Evolutionary conservation across 2,888 invertebrate genomes (phyloP), one percentile per base, ranked within the genome.

Genomic region (Epirrita christyi): DNA sequence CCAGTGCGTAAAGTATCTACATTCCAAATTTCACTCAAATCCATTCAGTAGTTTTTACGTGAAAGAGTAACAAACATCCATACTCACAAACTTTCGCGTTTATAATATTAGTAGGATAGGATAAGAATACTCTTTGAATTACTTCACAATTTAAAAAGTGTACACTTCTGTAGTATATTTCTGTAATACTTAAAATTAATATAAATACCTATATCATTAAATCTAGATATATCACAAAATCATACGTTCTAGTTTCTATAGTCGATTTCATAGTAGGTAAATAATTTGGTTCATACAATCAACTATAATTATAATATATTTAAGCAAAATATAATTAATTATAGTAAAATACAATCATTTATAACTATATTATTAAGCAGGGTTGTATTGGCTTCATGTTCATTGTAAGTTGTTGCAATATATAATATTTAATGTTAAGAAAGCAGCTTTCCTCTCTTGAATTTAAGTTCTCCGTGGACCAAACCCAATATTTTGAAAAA

Each of bases 211-310:
- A 54, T 37, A 36, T 53, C 6, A 45, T 56, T 56, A 44, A 57
- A 53, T 42, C 59, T 64, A 64, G 32, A 42, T 63, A 62, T 67
- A 67, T 67, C 67, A 67, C 67, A 65, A 67, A 67, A 67, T 65
- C 65, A 65, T 65, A 67, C 57, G 57, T 46, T 55, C 49, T 43
- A 43, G 50, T 38, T 59, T 55, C 40, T 9, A 45, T 55, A 62
- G 63, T 65, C 65, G 57, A 62, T 62, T 55, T 41, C 21, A 50
- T 38, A 50, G 37, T 49, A 50, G 9, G 11, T 44, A 51, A 40
- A 45, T 29, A 38, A 41, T 36, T 55, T 15, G 28, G 15, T 43
- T 52, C 7, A 53, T 41, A 40, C 13, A 44, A 28, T 48, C 36
- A 10, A 50, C 45, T 11, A 15, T 34, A 44, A 50, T 48, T 11